Evolutionary conservation across 2,797 vertebrate genomes (phyloP).

Genomic region (Poeciliopsis gracilis): DNA sequence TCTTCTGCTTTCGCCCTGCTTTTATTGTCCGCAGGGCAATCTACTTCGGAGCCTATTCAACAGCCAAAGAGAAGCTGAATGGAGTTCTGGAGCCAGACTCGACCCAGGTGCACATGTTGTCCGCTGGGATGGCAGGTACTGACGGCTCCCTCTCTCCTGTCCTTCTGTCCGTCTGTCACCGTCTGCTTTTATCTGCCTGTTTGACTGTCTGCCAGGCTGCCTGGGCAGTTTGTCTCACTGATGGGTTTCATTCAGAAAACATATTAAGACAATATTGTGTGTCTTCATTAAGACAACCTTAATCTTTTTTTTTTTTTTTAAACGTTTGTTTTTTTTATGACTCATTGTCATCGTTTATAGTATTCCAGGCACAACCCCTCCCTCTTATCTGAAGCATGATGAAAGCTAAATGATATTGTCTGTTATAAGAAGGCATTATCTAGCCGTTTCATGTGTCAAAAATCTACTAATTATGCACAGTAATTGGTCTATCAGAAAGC

Average conservation of each 20-base stretch:
- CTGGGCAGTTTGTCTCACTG: conserved; percentile 56
- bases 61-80: conserved; percentile 95
- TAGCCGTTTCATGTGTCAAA: conserved; percentile 51
- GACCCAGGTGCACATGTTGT: conserved; percentile 97
- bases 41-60: conserved; percentile 98
- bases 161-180: conserved; percentile 41
- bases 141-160: conserved; percentile 51
- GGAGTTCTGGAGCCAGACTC: conserved; percentile 92
- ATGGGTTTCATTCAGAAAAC: conserved; percentile 45
- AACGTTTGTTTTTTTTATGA: conserved; percentile 7
- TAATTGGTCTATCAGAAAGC: conserved; percentile 74
- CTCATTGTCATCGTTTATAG: conserved; percentile 37
- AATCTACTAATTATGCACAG: conserved; percentile 28
- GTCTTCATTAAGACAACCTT: conserved; percentile 44
- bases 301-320: conserved; percentile 15
- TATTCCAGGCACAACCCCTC: conserved; percentile 19
- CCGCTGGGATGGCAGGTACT: conserved; percentile 98
- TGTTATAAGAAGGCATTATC: conserved; percentile 43
- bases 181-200: conserved; percentile 37
- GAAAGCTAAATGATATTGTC: conserved; percentile 56
- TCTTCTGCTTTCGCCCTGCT: not conserved
- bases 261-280: conserved; percentile 27
- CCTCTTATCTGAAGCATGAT: conserved; percentile 55
- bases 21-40: conserved; percentile 86
- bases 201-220: conserved; percentile 51